Percentiles rank a stretch among this genome's conserved stretches.
phyloP scores from a whole-genome alignment of 2,888 invertebrate genomes.

The Formica aserva region DNA sequence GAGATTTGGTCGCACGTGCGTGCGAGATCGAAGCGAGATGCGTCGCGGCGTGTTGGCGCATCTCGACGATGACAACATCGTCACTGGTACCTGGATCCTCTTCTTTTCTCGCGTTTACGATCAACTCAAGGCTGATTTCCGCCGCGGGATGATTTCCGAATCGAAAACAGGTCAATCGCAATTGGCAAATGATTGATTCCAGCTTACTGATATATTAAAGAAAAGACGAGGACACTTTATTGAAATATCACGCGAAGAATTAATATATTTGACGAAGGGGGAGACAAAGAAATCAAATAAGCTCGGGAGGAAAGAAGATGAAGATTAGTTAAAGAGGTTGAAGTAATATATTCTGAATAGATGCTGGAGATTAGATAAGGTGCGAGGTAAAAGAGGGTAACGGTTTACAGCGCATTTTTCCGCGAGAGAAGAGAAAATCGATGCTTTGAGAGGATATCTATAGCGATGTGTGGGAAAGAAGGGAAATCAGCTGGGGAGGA shows the following conservation, averaged over 20 bases:
- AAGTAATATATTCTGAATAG: conserved; percentile 22
- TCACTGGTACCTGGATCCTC: conserved; percentile 34
- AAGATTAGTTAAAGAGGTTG: conserved; percentile 19
- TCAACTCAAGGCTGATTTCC: conserved; percentile 21
- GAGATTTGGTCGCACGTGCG: conserved; percentile 19
- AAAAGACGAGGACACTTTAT: not conserved
- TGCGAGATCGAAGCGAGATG: not conserved
- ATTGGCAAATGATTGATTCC: conserved; percentile 12
- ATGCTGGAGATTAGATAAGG: conserved; percentile 2
- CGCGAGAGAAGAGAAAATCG: conserved; percentile 43
- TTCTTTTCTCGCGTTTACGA: conserved; percentile 5
- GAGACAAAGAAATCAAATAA: not conserved
- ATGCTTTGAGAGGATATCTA: conserved; percentile 35
- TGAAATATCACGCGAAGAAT: conserved; percentile 13
- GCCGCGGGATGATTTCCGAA: conserved; percentile 32
- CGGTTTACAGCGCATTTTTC: conserved; percentile 42
- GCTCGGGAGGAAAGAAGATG: not conserved
- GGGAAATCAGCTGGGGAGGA: conserved; percentile 51
- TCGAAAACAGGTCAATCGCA: not conserved
- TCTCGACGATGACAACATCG: conserved; percentile 23
- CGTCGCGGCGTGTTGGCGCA: conserved; percentile 11
- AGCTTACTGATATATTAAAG: not conserved
- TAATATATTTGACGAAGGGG: not conserved
- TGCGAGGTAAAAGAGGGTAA: not conserved
- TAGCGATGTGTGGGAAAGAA: conserved; percentile 23